Conservation (phyloP, 2,113 vertebrate genomes). For the Colistium nudipinnis region DNA sequence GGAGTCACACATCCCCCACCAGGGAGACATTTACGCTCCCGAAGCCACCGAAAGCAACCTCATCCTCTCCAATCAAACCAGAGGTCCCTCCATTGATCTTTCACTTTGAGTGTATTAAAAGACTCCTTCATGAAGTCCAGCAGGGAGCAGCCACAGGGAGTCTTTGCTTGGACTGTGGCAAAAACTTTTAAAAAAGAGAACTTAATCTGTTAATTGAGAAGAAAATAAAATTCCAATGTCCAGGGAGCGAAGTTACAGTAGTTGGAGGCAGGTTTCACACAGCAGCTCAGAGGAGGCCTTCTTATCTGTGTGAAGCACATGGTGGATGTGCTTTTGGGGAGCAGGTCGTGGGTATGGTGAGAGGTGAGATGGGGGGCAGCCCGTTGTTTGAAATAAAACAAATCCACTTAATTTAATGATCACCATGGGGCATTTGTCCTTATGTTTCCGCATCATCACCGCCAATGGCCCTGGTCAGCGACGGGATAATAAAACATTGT, state of each 20-base stretch:
- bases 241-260: not conserved
- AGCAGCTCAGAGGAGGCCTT: constrained; percentile 12
- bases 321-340: not conserved
- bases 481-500: not conserved
- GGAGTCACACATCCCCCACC: constrained; percentile 21
- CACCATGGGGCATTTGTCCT: not conserved
- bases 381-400: not conserved
- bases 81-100: not conserved
- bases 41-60: not conserved
- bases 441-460: not conserved
- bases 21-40: constrained; percentile 16
- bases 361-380: not conserved
- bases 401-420: not conserved
- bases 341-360: not conserved
- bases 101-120: constrained; percentile 26
- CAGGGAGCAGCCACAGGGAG: constrained; percentile 3
- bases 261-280: not conserved
- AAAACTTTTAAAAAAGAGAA: constrained; percentile 16
- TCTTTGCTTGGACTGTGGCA: not conserved
- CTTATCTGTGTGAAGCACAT: constrained; percentile 32
- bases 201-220: not conserved
- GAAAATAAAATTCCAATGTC: not conserved
- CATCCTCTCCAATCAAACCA: constrained; percentile 28
- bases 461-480: not conserved
- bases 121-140: constrained; percentile 2